A percentile compares a stretch with the other conserved stretches of the same genome.
Evolutionary conservation across 2,888 invertebrate species (phyloP).

Genomic region (Tiliacea citrago): DNA sequence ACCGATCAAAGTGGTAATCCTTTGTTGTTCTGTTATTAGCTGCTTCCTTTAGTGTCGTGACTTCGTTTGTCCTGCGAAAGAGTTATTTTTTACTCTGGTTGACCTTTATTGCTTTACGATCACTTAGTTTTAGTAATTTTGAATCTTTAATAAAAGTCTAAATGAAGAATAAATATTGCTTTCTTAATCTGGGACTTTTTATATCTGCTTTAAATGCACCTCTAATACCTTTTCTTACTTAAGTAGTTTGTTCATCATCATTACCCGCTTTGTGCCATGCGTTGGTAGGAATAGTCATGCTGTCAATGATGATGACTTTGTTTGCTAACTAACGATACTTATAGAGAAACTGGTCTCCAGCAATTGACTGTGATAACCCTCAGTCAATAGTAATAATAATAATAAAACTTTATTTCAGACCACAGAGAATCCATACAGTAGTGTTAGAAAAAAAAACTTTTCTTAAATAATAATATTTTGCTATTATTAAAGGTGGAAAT

Average conservation of each 20-base stretch:
- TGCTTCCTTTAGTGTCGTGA: conserved; percentile 84
- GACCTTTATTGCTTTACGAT: background rate
- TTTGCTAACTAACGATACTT: background rate
- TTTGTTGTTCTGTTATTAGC: conserved; percentile 80
- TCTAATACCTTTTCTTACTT: background rate
- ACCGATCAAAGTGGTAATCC: conserved; percentile 76
- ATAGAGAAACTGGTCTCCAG: background rate
- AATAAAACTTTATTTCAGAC: background rate
- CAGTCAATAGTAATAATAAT: background rate
- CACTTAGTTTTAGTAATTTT: too few relatives aligned
- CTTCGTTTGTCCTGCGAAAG: conserved; percentile 86
- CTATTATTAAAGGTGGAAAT: background rate
- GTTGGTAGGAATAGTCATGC: background rate
- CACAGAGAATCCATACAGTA: background rate
- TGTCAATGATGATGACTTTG: background rate
- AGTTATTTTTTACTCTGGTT: conserved; percentile 3
- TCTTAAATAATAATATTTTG: background rate
- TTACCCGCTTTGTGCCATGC: too few relatives aligned
- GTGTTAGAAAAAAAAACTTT: background rate
- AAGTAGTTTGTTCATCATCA: background rate
- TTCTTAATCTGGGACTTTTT: background rate
- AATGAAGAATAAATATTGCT: background rate
- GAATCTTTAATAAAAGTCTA: background rate
- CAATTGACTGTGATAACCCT: background rate
- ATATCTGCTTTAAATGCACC: background rate